Evolutionary conservation across 2,113 vertebrate species (phyloP), one percentile per base, ranked within the genome.

Genomic region (human): DNA sequence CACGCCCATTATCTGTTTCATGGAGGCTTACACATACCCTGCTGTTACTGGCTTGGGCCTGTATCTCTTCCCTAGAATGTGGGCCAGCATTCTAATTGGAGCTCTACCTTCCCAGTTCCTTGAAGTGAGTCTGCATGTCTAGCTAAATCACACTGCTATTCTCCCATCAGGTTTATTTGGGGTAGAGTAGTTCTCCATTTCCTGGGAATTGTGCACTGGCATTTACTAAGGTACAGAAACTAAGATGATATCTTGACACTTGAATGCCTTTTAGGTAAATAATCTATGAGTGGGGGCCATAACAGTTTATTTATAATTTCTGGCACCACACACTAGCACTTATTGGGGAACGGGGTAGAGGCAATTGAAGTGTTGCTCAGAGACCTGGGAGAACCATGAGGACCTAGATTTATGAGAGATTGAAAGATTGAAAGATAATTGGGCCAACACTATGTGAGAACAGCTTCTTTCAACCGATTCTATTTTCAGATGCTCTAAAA

Each of bases 241-340:
- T n/a, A n/a, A 43, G 20, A 38, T 94, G 95, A 79, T 86, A 96
- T 18, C 59, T 89, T 82, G 95, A 95, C 66, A 75, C 81, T 64
- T 79, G 52, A 84, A 43, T 87, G 22, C 7, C 61, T 89, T 88
- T 89, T 81, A 95, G 73, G 81, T 90, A 97, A 93, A 91, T 68
- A 87, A 75, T 4, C 48, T 94, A 86, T 83, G 95, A 2, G 22
- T 85, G 75, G 70, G 27, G 30, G 61, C 45, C 2, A 1, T 75
- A 86, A 40, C 13, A 59, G 13, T 88, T 95, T 98, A 68, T 73
- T 97, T 59, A 22, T 96, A 52, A 23, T 92, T 94, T 16, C 30
- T 68, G 38, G 18, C 50, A 61, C 86, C 76, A 3, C 8, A 72
- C 78, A 59, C 78, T 87, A 66, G 22, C 45, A 48, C 72, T 72